Base-by-base conservation (phyloP, 2,888 invertebrate species). In the Lymantria dispar region DNA sequence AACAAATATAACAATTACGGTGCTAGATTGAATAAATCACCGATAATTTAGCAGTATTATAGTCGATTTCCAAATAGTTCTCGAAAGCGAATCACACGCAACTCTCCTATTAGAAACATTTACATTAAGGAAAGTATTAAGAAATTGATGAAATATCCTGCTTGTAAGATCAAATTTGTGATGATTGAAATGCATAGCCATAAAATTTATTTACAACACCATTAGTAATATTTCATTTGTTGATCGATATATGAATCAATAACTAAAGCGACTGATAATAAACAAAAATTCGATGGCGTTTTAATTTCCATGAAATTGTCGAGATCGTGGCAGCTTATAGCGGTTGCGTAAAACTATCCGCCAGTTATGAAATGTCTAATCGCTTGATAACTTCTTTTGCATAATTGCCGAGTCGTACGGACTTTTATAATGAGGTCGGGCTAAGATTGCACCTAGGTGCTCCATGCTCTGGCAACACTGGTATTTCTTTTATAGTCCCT, bases 341-440 rank as follows among this genome's bases (percentile, higher is more conserved):
- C 31, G 44, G 67, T 80, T 78, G 72, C 72, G 73, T 75, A 78
- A 78, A 74, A 65, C 66, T 56, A 68, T 76, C 74, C 74, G 70
- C 66, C 72, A 66, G 55, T 76, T 74, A 64, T 64, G 76, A 71
- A 77, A 80, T 59, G 42, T 45, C 47, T 52, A 48, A 42, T 13
- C 47, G 44, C 49, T 57, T 64, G 62, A 64, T 68, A 65, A 64
- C 57, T 45, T 50, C 52, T 60, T 61, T 51, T 52, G 56, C 53
- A 65, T 67, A 67, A 65, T 58, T 60, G 41, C 53, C 43, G 12
- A 50, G 50, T 46, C 43, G 44, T 52, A 43, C 50, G 43, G 51
- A 50, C 53, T 67, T 45, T 53, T 51, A 56, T 50, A 60, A 58
- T 64, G 58, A 63, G 56, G 54, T 56, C 58, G 43, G 48, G 51